Percentiles rank a stretch among this genome's conserved stretches.
These are phyloP conservation scores for Upupa epops DNA, from an alignment of 2,113 vertebrate species.

Conservation along the genomic window DNA sequence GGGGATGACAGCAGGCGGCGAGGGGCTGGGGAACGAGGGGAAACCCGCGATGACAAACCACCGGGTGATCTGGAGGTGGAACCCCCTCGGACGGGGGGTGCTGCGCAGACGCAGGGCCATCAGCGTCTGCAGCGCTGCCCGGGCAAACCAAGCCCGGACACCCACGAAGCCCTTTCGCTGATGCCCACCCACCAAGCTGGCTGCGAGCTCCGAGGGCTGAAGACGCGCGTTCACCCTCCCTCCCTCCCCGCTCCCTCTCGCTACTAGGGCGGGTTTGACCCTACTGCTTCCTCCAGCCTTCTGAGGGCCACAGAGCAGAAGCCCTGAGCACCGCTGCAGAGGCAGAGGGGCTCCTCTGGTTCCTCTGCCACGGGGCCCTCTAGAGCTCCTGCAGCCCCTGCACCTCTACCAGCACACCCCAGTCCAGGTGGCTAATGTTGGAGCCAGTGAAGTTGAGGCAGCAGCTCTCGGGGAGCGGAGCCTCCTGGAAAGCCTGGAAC, in stretches of 20 bases:
- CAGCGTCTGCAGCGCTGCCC: no score
- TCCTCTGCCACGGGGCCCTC: no score
- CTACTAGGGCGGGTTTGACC: neutral
- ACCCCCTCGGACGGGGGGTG: no score
- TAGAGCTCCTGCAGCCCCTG: constrained; percentile 76
- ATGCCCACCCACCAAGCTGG: constrained; percentile 37
- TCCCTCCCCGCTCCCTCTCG: neutral
- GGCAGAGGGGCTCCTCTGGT: neutral
- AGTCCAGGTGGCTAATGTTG: constrained; percentile 73
- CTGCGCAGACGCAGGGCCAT: no score
- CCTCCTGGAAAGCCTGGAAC: constrained; percentile 66
- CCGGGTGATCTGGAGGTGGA: no score
- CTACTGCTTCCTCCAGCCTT: neutral
- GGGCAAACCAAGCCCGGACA: no score
- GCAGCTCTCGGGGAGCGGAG: constrained; percentile 64
- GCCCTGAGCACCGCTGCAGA: no score
- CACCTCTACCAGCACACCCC: constrained; percentile 71
- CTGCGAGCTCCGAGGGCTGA: neutral
- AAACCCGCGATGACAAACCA: no score
- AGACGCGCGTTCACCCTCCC: neutral
- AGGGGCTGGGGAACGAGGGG: no score
- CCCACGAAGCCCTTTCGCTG: no score
- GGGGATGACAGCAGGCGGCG: no score
- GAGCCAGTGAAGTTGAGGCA: constrained; percentile 87
- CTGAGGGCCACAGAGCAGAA: no score